Base-by-base conservation (phyloP, 1,140 invertebrate species). In the Rhyzopertha dominica region DNA sequence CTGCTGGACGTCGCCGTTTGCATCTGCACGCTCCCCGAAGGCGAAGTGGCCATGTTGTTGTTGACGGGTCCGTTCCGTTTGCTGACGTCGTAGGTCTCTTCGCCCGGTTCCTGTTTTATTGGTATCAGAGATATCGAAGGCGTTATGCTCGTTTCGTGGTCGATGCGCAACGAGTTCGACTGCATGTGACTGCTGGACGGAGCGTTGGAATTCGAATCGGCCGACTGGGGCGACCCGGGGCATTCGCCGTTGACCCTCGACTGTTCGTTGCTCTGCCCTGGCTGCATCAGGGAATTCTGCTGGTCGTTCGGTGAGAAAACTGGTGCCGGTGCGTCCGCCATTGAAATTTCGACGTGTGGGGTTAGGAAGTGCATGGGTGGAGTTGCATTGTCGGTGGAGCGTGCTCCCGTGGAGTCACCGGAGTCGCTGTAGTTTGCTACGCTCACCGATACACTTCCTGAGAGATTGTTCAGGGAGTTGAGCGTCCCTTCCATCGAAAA, bases 361-460 rank as follows among this genome's bases (percentile, higher is more conserved):
- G 87, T 89, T 13, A 90, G 72, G 65, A 90, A 91, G 67, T 91
- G 87, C 83, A 90, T 90, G 0, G 87, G 87, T 1, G 86, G 85
- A 28, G 87, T 88, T 9, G 82, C 84, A 63, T 88, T 88, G 57
- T 88, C 85, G 12, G 82, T 77, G 0, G 84, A 86, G 46, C 85
- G 71, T 51, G 82, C 81, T 13, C 83, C 84, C 39, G 77, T 82
- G 40, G 81, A 84, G 43, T 89, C 85, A 0, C 84, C 85, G 49
- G 84, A 87, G 51, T 89, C 85, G 18, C 84, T 87, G 53, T 84
- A 79, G 26, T 76, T 79, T 12, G 80, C 76, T 13, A 72, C 70
- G 39, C 61, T 68, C 1, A 71, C 69, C 1, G 67, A 67, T 1
- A 72, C 62, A 22, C 57, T 63, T 7, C 58, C 41, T 17, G 58